A percentile compares a stretch with the other conserved stretches of the same genome.
Conservation (phyloP, 1,140 invertebrate species). For the Schlechtendalia chinensis region DNA sequence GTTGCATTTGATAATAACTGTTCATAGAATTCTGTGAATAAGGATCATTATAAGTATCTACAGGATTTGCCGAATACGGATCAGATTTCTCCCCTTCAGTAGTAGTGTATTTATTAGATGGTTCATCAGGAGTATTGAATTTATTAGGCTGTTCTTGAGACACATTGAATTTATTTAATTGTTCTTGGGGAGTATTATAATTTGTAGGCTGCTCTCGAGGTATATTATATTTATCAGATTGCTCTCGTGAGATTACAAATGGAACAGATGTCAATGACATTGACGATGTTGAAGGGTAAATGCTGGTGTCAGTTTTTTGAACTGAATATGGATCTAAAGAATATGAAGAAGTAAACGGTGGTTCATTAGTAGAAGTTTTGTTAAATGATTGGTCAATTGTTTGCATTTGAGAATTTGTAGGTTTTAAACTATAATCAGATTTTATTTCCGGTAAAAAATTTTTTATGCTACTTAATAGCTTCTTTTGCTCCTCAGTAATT, state of each 20-base stretch:
- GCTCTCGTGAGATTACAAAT: not conserved
- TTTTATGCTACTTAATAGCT: slow-evolving; percentile 30
- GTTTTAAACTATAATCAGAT: slow-evolving; percentile 33
- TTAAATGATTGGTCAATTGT: slow-evolving; percentile 1
- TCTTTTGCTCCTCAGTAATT: slow-evolving; percentile 38
- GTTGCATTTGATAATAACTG: slow-evolving; percentile 19
- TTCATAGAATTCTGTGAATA: slow-evolving; percentile 22
- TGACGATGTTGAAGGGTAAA: not conserved
- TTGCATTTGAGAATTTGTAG: not conserved
- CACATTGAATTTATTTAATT: not conserved
- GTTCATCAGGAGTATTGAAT: not conserved
- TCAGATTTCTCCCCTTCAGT: not conserved
- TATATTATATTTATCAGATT: slow-evolving; percentile 1
- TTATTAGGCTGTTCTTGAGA: not conserved
- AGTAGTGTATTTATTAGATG: not conserved
- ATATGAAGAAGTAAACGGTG: not conserved
- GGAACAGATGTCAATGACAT: not conserved
- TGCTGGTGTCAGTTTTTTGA: not conserved
- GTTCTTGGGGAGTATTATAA: not conserved
- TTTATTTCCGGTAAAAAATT: slow-evolving; percentile 41
- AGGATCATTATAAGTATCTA: slow-evolving; percentile 25
- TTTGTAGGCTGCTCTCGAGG: slow-evolving; percentile 1
- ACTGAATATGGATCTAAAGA: slow-evolving; percentile 33
- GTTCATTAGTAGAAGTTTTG: slow-evolving; percentile 6
- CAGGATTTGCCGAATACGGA: slow-evolving; percentile 34